Base-by-base conservation (phyloP, 2,888 invertebrate species). In the Lymantria monacha region DNA sequence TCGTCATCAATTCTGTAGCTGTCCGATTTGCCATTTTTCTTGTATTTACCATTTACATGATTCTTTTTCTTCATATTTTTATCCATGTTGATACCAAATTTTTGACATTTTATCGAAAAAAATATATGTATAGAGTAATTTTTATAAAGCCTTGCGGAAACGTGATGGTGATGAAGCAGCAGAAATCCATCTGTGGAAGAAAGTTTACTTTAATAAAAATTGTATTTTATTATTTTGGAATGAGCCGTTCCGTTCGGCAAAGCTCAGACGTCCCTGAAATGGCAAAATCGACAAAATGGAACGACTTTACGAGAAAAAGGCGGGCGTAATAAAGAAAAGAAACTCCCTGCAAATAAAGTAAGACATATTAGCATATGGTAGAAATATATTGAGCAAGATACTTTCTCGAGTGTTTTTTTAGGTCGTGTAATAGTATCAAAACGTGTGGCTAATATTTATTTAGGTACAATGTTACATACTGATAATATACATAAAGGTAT, bases 11-110 rank as follows among this genome's bases (percentile, higher is more conserved):
- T 62, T 59, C 76, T 76, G 53, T 90, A 87, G 49, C 65, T 79
- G 10, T 88, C 89, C 1, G 77, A 67, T 70, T 89, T 90, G 0
- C 81, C 81, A 64, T 83, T 88, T 63, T 90, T 91, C 65, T 88
- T 89, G 52, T 85, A 86, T 77, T 90, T 90, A 14, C 89, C 89
- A 68, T 90, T 89, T n/a, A 68, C 64, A 60, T 83, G 78, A 63
- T 83, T 86, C 70, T 91, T 91, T 62, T 91, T 89, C 75, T 88
- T 89, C 7, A 59, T 49, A 63, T 74, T 83, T 65, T 89, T 91
- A 57, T 91, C 90, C 91, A 91, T 91, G 63, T 81, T 88, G 43
- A 40, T 48, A 46, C 30, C 14, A 13, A 7, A 41, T 15, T 11
- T 36, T 15, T n/a, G 46, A 30, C 64, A 55, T 57, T 58, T 51